These are phyloP conservation scores for Podiceps cristatus DNA, from an alignment of 2,113 vertebrate species.

Conservation along the genomic window DNA sequence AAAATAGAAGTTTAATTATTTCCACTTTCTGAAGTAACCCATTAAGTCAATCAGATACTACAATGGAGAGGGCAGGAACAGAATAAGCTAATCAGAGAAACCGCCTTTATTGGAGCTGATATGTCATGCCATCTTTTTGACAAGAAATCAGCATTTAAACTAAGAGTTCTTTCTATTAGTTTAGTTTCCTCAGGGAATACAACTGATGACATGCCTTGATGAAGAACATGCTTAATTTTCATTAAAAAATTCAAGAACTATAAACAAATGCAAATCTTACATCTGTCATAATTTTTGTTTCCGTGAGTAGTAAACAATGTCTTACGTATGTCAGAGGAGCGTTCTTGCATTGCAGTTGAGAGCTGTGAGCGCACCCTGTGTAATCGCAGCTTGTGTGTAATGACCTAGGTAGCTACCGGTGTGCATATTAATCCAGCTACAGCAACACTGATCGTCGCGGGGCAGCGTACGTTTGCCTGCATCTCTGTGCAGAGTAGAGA, in stretches of 20 bases:
- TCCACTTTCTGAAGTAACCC: background rate
- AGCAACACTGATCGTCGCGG: background rate
- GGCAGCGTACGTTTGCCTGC: background rate
- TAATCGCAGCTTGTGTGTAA: fast-evolving
- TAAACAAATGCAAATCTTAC: conserved; percentile 10
- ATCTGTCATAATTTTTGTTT: background rate
- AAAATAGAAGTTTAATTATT: background rate
- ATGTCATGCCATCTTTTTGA: conserved; percentile 5
- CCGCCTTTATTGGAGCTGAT: background rate
- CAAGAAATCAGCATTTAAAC: conserved; percentile 45
- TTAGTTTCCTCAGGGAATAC: background rate
- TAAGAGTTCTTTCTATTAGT: conserved; percentile 29
- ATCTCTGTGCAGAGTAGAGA: background rate
- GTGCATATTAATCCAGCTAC: background rate
- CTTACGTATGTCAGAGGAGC: background rate
- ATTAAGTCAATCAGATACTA: background rate
- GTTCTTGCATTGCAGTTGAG: background rate
- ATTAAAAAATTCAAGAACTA: background rate
- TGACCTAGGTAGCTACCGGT: background rate
- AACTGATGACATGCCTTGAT: background rate
- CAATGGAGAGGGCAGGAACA: background rate
- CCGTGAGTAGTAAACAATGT: background rate
- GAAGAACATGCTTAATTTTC: conserved; percentile 33
- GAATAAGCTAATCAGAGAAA: background rate
- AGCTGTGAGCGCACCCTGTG: too few species aligned